Percentiles rank a stretch among this genome's conserved stretches.
Conservation (phyloP, 2,113 vertebrate genomes). For the Furnarius figulus region DNA sequence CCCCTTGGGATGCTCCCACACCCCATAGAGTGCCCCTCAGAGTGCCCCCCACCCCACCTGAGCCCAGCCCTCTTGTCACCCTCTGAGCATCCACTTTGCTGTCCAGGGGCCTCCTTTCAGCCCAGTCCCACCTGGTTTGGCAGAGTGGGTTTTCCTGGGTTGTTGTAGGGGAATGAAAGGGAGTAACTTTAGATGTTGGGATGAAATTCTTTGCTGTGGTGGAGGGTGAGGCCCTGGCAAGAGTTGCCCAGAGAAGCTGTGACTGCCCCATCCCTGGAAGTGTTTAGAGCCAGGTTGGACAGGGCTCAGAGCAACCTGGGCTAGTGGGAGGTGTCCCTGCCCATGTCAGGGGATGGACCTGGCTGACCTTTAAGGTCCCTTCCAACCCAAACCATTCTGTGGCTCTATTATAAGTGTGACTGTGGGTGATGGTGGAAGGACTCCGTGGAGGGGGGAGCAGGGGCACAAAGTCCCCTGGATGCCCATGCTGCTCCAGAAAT, state of each 20-base stretch:
- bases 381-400: not conserved
- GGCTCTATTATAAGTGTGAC: not conserved
- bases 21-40: accelerated
- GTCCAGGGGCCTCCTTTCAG: not conserved
- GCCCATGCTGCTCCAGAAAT: not conserved
- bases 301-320: no score
- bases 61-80: not conserved
- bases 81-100: not conserved
- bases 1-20: not conserved
- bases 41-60: not conserved
- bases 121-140: not conserved
- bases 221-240: not conserved
- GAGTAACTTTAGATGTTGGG: not conserved
- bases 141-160: not conserved
- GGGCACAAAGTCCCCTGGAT: not conserved
- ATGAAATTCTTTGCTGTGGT: not conserved
- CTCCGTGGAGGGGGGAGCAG: not conserved
- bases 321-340: not conserved
- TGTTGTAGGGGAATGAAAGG: not conserved
- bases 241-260: not conserved
- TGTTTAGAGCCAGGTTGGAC: not conserved
- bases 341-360: not conserved
- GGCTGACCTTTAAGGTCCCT: not conserved
- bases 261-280: not conserved
- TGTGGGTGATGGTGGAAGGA: not conserved